phyloP scores from a whole-genome alignment of 2,888 invertebrate genomes.

The Tinea pellionella region DNA sequence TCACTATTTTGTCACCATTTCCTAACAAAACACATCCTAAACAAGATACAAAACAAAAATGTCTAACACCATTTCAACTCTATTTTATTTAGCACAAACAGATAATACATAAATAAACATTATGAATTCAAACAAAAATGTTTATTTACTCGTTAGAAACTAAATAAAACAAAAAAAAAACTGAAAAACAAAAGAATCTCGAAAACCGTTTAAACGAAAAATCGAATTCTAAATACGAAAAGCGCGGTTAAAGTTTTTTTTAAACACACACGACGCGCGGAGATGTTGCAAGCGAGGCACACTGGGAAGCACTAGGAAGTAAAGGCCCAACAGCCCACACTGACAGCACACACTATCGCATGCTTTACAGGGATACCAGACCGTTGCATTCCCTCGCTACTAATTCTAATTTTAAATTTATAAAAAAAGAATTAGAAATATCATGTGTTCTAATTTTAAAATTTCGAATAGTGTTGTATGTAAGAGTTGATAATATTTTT shows the following conservation, averaged over 20 bases:
- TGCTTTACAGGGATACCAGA: conserved; percentile 2
- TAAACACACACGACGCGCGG: neutral
- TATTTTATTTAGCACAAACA: too few species aligned
- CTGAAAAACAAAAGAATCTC: neutral
- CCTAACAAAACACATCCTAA: neutral
- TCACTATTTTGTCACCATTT: neutral
- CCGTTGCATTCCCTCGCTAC: neutral
- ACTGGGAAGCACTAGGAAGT: conserved; percentile 64
- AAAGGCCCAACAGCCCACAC: conserved; percentile 39
- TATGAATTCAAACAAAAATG: too few species aligned
- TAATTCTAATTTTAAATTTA: too few species aligned
- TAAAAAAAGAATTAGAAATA: too few species aligned
- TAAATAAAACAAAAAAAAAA: neutral
- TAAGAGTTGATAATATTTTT: too few species aligned
- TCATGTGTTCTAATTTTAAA: too few species aligned
- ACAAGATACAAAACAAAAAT: neutral
- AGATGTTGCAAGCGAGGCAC: conserved; percentile 62
- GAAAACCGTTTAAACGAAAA: neutral
- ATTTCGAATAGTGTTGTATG: too few species aligned
- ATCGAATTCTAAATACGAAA: neutral
- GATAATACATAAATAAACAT: too few species aligned
- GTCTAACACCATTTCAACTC: too few species aligned
- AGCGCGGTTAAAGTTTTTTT: neutral
- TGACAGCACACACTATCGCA: conserved; percentile 17
- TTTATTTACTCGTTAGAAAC: neutral